Conservation (phyloP, 2,797 vertebrate genomes). For the Coregonus suidteri region DNA sequence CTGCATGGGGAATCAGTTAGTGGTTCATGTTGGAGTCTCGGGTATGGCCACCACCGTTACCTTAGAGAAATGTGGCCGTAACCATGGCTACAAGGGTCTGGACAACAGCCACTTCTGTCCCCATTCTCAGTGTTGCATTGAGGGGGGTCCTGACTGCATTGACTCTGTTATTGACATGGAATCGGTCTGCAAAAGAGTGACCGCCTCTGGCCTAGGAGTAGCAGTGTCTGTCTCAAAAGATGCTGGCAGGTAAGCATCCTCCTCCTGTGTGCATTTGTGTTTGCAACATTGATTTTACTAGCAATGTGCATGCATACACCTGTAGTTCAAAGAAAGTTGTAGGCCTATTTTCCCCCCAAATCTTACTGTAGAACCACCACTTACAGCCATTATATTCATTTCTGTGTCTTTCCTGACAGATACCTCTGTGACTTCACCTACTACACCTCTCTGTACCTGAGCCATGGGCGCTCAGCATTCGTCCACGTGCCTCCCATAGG, state of each 20-base stretch:
- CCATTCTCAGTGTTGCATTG: constrained; percentile 87
- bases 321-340: neutral
- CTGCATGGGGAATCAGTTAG: constrained; percentile 72
- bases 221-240: constrained; percentile 90
- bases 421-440: constrained; percentile 96
- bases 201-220: constrained; percentile 82
- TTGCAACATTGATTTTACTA: neutral
- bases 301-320: neutral
- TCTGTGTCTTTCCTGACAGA: constrained; percentile 58
- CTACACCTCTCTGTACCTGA: constrained; percentile 91
- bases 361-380: too few relatives aligned
- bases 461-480: constrained; percentile 86
- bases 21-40: constrained; percentile 94
- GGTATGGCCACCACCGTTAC: constrained; percentile 94
- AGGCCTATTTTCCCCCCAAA: too few relatives aligned
- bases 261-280: neutral
- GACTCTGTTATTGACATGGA: constrained; percentile 94
- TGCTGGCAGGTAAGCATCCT: constrained; percentile 84
- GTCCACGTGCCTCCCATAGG: constrained; percentile 89
- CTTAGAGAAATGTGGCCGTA: constrained; percentile 92
- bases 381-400: neutral
- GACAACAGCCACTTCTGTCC: constrained; percentile 95
- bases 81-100: constrained; percentile 87
- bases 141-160: constrained; percentile 90
- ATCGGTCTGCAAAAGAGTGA: constrained; percentile 82